phyloP scores from a whole-genome alignment of 2,797 vertebrate species.

The Pterois miles region DNA sequence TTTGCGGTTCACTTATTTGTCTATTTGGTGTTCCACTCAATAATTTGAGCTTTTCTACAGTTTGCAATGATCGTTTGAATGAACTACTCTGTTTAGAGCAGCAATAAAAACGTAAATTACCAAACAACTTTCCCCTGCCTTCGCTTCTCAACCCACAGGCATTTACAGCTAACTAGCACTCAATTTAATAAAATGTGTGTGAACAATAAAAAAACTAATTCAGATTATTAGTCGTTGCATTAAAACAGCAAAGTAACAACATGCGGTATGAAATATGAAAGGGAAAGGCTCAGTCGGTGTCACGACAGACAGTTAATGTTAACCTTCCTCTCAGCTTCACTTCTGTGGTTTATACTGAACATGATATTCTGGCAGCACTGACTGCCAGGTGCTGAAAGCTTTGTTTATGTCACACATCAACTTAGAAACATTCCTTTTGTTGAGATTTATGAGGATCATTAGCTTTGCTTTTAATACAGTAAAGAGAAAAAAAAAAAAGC shows the following conservation, averaged over 20 bases:
- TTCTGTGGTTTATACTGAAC: conserved; percentile 72
- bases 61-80: conserved; percentile 51
- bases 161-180: conserved; percentile 31
- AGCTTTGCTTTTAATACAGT: conserved; percentile 72
- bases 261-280: neutral
- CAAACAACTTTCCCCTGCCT: conserved; percentile 34
- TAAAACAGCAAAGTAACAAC: conserved; percentile 3
- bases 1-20: conserved; percentile 48
- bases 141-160: conserved; percentile 13
- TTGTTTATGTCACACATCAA: conserved; percentile 77
- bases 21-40: conserved; percentile 39
- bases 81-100: conserved; percentile 36
- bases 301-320: conserved; percentile 51
- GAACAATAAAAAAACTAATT: conserved; percentile 33
- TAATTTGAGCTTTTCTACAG: conserved; percentile 44
- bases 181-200: conserved; percentile 31
- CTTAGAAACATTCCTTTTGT: conserved; percentile 68
- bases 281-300: conserved; percentile 28
- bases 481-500: conserved; percentile 30
- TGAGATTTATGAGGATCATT: conserved; percentile 77
- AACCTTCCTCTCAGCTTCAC: conserved; percentile 56
- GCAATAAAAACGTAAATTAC: conserved; percentile 60
- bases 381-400: conserved; percentile 77
- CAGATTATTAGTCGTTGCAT: conserved; percentile 13
- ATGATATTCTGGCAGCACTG: conserved; percentile 71